Base-by-base conservation (phyloP, 1,140 invertebrate species). In the Caerostris darwini region DNA sequence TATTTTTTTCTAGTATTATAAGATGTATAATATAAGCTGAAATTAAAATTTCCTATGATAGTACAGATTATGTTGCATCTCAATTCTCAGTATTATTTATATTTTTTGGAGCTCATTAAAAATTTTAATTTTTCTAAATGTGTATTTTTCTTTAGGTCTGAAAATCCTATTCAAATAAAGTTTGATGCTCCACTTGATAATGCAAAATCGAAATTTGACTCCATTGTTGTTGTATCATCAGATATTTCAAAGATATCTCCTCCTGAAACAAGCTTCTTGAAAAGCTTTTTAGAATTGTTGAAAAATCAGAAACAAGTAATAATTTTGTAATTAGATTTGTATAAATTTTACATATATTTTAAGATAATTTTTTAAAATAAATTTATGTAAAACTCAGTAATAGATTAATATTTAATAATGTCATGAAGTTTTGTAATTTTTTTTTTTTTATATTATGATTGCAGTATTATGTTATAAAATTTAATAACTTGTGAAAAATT, bases 221-320 rank as follows among this genome's bases (percentile, higher is more conserved):
- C 92, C 19, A 53, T 93, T 61, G 92, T 93, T 64, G 88, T 93
- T 81, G 92, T 93, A 7, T 71, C 92, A n/a, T 61, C 83, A 57
- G 85, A 93, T 87, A n/a, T 88, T 61, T n/a, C 64, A 8, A 93
- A 93, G 64, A 12, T 71, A 81, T 19, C n/a, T 71, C 54, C 61
- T 50, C 61, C 61, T 56, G 56, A 69, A 14, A 53, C 61, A 10
- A 87, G 85, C n/a, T 93, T 59, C 53, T 56, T 93, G 19, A 58
- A 77, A 4, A 34, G 61, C 3, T 93, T 88, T 88, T 4, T 93
- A n/a, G 56, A 88, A 34, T 7, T 14, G 8, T 61, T 93, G 3
- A 93, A 88, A 17, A 50, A 71, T 64, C 67, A 93, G 5, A 93
- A 81, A 61, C 61, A 93, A 34, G 92, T 93, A 71, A 54, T 54